Percentiles rank a stretch among this genome's conserved stretches.
phyloP scores from a whole-genome alignment of 2,888 invertebrate genomes.

The Yponomeuta plumbellus region DNA sequence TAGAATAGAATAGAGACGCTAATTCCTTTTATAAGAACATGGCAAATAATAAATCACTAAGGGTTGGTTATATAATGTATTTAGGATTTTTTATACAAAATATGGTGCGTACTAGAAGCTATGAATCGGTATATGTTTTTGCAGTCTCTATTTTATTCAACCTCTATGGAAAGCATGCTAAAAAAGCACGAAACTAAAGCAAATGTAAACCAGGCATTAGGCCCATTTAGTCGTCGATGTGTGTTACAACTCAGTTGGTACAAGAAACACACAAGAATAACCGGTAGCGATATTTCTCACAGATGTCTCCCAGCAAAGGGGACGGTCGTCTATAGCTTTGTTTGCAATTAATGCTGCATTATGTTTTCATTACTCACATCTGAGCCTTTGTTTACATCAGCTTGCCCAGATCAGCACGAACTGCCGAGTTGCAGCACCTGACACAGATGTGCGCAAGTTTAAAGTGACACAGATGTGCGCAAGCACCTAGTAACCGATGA shows the following conservation, averaged over 20 bases:
- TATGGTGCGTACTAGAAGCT: too few species aligned
- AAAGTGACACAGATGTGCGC: slow-evolving; percentile 17
- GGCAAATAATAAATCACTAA: too few species aligned
- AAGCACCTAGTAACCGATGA: slow-evolving; percentile 7
- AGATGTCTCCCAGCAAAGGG: slow-evolving; percentile 20
- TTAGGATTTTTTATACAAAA: too few species aligned
- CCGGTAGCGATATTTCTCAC: slow-evolving; percentile 9
- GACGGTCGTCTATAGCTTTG: slow-evolving; percentile 32
- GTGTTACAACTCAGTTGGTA: neutral
- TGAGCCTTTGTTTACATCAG: slow-evolving; percentile 43
- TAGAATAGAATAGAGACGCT: too few species aligned
- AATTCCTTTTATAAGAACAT: too few species aligned
- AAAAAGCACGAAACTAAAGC: too few species aligned
- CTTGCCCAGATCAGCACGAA: slow-evolving; percentile 37
- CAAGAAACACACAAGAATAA: neutral
- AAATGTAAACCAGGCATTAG: too few species aligned
- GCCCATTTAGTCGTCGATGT: neutral
- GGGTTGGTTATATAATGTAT: too few species aligned
- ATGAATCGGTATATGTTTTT: too few species aligned
- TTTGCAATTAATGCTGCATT: slow-evolving; percentile 26
- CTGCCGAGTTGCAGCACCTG: slow-evolving; percentile 35
- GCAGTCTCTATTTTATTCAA: too few species aligned
- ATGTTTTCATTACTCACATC: slow-evolving; percentile 52
- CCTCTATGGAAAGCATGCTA: too few species aligned
- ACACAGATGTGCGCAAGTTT: slow-evolving; percentile 17